phyloP scores from a whole-genome alignment of 2,888 invertebrate genomes.

The Dasysyrphus albostriatus region DNA sequence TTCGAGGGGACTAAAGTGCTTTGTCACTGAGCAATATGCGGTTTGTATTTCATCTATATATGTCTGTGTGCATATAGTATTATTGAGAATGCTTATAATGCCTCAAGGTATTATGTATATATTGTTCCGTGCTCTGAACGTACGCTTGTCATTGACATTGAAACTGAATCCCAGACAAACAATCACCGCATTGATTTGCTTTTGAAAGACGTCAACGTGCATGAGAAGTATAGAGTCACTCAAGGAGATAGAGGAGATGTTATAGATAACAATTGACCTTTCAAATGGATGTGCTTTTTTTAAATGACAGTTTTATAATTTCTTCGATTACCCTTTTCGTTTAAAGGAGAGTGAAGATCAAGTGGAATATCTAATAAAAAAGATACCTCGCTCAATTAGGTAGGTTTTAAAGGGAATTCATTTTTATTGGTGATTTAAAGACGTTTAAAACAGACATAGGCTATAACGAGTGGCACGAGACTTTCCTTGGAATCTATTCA shows the following conservation, averaged over 20 bases:
- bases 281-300: constrained; percentile 7
- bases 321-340: background rate
- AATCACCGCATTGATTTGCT: constrained; percentile 20
- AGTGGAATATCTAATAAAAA: background rate
- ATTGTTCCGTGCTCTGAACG: constrained; percentile 3
- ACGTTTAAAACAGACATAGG: too few species aligned
- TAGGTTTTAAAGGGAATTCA: background rate
- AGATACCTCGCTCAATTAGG: background rate
- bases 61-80: background rate
- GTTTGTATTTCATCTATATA: background rate
- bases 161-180: constrained; percentile 26
- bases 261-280: constrained; percentile 20
- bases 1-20: background rate
- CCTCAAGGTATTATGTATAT: background rate
- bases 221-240: background rate
- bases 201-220: background rate
- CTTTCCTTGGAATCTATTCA: too few species aligned
- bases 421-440: background rate
- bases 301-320: background rate
- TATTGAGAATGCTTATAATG: background rate
- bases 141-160: constrained; percentile 36
- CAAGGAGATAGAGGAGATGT: background rate
- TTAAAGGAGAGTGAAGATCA: background rate
- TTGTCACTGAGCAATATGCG: constrained; percentile 11
- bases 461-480: too few species aligned